A percentile compares a stretch with the other conserved stretches of the same genome.
Conservation (phyloP, 2,888 invertebrate genomes). For the Entomobrya multifasciata region DNA sequence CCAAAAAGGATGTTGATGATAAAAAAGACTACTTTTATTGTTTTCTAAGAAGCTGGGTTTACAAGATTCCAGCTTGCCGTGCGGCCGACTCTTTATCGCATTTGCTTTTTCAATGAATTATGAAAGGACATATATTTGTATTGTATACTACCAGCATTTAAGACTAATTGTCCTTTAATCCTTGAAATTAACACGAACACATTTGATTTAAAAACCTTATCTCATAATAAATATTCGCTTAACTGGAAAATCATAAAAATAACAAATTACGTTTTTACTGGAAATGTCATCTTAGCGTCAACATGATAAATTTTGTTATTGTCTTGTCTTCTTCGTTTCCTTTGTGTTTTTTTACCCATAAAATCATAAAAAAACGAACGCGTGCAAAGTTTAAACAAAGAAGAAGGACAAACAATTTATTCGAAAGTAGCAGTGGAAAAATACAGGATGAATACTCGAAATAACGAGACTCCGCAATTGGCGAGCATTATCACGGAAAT, state of each 20-base stretch:
- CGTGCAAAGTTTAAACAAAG: not conserved
- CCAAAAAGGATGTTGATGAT: not conserved
- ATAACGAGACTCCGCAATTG: not conserved
- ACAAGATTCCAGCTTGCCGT: not conserved
- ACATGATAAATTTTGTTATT: not conserved
- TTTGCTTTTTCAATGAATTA: too few species aligned
- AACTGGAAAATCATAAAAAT: not conserved
- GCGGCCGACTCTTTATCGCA: not conserved
- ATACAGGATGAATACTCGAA: not conserved
- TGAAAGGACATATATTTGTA: too few species aligned
- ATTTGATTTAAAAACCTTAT: too few species aligned
- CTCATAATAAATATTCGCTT: not conserved
- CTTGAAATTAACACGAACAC: too few species aligned
- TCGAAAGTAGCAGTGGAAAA: constrained; percentile 20
- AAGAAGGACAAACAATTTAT: too few species aligned
- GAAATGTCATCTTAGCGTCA: not conserved
- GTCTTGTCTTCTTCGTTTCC: too few species aligned
- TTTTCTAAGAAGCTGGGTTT: constrained; percentile 22
- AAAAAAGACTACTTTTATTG: not conserved
- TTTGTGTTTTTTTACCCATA: too few species aligned
- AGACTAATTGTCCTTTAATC: too few species aligned
- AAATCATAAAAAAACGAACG: not conserved
- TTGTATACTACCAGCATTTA: too few species aligned
- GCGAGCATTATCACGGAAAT: not conserved
- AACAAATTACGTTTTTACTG: too few species aligned